Percentiles rank a stretch among this genome's conserved stretches.
Conservation (phyloP, 2,113 vertebrate species). For the Xiphophorus couchianus region DNA sequence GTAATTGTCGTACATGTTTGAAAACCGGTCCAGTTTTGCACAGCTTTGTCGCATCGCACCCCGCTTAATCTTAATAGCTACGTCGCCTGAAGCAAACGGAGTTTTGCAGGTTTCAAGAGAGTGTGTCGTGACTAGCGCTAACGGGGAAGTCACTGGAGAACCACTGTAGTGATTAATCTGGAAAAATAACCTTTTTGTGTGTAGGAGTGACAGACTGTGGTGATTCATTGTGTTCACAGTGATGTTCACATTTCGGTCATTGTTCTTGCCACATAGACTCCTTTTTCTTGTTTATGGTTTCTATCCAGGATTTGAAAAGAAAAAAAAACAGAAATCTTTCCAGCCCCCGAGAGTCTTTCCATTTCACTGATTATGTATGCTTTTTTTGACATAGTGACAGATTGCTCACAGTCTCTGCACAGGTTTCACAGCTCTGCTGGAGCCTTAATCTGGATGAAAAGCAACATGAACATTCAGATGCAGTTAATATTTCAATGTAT, state of each 20-base stretch:
- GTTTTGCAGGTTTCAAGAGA: constrained; percentile 38
- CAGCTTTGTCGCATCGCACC: constrained; percentile 25
- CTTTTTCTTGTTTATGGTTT: constrained; percentile 43
- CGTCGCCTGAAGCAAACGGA: constrained; percentile 14
- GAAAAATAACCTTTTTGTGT: constrained; percentile 59
- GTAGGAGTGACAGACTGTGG: constrained; percentile 41
- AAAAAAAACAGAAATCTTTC: constrained; percentile 13
- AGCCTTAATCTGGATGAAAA: constrained; percentile 29
- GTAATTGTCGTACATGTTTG: constrained; percentile 55
- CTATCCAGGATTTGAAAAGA: constrained; percentile 22
- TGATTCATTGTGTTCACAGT: constrained; percentile 64
- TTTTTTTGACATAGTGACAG: constrained; percentile 55
- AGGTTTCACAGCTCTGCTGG: constrained; percentile 45
- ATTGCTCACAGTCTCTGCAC: constrained; percentile 38
- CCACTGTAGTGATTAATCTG: constrained; percentile 62
- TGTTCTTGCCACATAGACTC: constrained; percentile 60
- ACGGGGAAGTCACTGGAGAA: constrained; percentile 57
- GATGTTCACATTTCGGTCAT: constrained; percentile 63
- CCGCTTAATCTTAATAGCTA: constrained; percentile 26
- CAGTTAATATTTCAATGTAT: constrained; percentile 28
- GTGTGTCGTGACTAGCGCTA: constrained; percentile 65
- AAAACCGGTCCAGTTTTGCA: constrained; percentile 33
- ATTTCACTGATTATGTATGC: constrained; percentile 58
- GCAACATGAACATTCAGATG: constrained; percentile 18
- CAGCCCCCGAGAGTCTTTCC: constrained; percentile 53